Conservation (phyloP, 2,888 invertebrate species). For the Tromatobia lineatoria region DNA sequence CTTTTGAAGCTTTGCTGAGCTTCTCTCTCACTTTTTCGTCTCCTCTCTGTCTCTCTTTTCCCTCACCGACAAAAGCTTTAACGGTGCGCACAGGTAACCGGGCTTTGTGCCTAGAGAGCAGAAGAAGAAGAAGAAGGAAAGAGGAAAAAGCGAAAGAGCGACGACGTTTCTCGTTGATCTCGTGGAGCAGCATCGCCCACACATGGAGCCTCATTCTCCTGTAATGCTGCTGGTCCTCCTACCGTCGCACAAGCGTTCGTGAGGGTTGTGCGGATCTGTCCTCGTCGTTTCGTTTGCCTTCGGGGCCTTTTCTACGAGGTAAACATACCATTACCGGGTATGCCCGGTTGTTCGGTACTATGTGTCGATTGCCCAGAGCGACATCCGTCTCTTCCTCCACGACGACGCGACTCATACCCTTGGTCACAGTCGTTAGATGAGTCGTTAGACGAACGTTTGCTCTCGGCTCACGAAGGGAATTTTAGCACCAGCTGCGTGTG, state of each 20-base stretch:
- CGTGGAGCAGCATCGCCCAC: not conserved
- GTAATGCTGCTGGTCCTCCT: no score
- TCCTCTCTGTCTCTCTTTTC: conserved; percentile 9
- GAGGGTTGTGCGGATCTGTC: not conserved
- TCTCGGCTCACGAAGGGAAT: conserved; percentile 18
- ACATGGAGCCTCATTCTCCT: not conserved
- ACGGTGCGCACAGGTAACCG: conserved; percentile 31
- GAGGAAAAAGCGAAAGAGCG: not conserved
- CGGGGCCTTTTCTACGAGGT: conserved; percentile 23
- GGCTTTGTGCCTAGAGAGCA: conserved; percentile 13
- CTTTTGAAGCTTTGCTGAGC: conserved; percentile 24
- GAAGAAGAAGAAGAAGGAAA: not conserved
- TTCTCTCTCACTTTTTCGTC: not conserved
- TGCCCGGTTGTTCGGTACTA: conserved; percentile 5
- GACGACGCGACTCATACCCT: not conserved
- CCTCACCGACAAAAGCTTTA: conserved; percentile 18
- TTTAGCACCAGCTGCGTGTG: conserved; percentile 20
- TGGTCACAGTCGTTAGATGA: not conserved
- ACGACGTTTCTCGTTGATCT: conserved; percentile 9
- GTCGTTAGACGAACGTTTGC: conserved; percentile 45
- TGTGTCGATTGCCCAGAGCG: conserved; percentile 30
- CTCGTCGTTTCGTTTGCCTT: conserved; percentile 19
- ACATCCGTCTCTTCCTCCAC: not conserved
- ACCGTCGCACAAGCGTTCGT: not conserved
- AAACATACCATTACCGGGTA: conserved; percentile 26